Percentiles rank a stretch among this genome's conserved stretches.
Conservation (phyloP, 1,140 invertebrate genomes). For the Chlorops oryzae region DNA sequence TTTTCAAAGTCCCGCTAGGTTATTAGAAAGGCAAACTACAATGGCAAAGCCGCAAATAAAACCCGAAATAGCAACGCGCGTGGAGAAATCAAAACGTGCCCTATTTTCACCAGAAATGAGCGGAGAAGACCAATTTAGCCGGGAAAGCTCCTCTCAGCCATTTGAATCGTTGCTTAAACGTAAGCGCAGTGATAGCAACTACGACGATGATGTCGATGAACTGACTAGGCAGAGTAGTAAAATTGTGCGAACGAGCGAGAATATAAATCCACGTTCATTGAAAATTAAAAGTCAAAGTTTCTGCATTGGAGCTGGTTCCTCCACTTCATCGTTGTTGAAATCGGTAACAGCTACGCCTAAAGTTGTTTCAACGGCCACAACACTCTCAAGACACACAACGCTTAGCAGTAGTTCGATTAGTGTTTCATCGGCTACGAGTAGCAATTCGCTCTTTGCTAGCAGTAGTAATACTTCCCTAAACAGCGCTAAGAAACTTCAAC, state of each 20-base stretch:
- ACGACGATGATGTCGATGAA: conserved; percentile 28
- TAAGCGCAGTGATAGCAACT: conserved; percentile 36
- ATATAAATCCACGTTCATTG: conserved; percentile 35
- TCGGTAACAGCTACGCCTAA: too few species aligned
- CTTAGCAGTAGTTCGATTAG: too few species aligned
- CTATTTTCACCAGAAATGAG: conserved; percentile 47
- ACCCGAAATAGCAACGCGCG: conserved; percentile 41
- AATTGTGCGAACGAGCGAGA: conserved; percentile 26
- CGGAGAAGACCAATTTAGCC: conserved; percentile 11
- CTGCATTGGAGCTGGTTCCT: conserved; percentile 46
- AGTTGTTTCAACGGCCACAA: too few species aligned
- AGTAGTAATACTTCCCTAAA: conserved; percentile 14
- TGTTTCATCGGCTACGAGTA: conserved; percentile 21
- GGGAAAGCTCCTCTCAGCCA: conserved; percentile 24
- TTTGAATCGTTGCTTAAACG: conserved; percentile 36
- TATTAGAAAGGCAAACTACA: conserved; percentile 27
- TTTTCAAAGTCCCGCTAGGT: conserved; percentile 56
- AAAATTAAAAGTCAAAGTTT: conserved; percentile 46
- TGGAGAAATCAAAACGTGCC: conserved; percentile 52
- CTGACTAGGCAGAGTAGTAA: conserved; percentile 38
- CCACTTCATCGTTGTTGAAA: conserved; percentile 21
- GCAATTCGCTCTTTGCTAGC: conserved; percentile 14
- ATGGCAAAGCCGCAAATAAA: conserved; percentile 32
- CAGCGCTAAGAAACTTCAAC: conserved; percentile 25
- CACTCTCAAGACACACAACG: too few species aligned